phyloP scores from a whole-genome alignment of 2,888 invertebrate genomes.

The Octodonta nipae region DNA sequence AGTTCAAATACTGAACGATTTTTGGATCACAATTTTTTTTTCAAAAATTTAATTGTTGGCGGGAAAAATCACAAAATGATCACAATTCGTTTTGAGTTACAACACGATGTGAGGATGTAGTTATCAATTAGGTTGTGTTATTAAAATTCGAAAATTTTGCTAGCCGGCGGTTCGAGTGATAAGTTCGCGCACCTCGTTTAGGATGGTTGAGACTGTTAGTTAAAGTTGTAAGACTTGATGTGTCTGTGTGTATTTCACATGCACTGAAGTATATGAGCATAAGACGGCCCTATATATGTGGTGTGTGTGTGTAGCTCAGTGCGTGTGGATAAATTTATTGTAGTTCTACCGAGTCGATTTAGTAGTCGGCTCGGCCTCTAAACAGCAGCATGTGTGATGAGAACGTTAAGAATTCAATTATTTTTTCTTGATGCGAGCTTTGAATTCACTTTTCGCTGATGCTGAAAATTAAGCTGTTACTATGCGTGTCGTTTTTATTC shows the following conservation, averaged over 20 bases:
- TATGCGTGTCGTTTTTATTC: too few species aligned
- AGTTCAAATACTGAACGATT: too few species aligned
- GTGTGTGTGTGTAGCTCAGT: conserved; percentile 19
- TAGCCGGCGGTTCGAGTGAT: neutral
- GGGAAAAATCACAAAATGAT: conserved; percentile 1
- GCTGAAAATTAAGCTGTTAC: too few species aligned
- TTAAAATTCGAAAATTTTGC: neutral
- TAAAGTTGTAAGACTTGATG: neutral
- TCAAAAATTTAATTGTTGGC: too few species aligned
- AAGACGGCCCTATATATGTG: conserved; percentile 27
- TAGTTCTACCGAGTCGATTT: conserved; percentile 16
- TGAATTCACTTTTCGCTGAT: too few species aligned
- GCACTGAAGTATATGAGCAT: conserved; percentile 25
- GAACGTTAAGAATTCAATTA: too few species aligned
- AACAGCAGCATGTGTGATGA: too few species aligned
- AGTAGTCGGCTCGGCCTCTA: too few species aligned
- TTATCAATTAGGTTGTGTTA: neutral
- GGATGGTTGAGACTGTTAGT: neutral
- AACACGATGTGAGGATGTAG: neutral
- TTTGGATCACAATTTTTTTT: too few species aligned
- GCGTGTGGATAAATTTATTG: conserved; percentile 22
- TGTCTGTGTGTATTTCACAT: conserved; percentile 10
- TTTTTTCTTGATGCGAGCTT: too few species aligned
- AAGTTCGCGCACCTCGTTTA: neutral
- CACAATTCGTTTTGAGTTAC: neutral